These are phyloP conservation scores for Sussaba pulchella DNA, from an alignment of 2,888 invertebrate species.

Conservation along the genomic window DNA sequence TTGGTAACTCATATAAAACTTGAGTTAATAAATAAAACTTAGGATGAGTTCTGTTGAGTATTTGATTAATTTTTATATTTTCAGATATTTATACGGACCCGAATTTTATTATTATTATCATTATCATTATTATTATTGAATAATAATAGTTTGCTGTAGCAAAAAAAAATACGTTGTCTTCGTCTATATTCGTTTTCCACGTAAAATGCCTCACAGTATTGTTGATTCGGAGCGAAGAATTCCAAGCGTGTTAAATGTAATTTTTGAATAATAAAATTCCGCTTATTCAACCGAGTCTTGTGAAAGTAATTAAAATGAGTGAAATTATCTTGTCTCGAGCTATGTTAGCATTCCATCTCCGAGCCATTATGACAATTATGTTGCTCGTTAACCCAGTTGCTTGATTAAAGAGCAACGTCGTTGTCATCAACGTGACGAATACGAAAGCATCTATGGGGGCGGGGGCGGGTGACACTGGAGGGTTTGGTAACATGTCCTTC, in stretches of 20 bases:
- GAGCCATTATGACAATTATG: slow-evolving; percentile 52
- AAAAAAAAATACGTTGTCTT: neutral
- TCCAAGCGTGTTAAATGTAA: neutral
- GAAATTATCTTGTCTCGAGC: neutral
- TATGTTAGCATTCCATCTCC: neutral
- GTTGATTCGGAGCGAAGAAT: no score
- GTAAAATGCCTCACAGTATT: neutral
- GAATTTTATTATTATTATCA: no score
- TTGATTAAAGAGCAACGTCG: slow-evolving; percentile 74
- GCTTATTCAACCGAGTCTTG: neutral
- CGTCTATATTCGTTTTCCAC: neutral
- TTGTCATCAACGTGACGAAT: slow-evolving; percentile 55
- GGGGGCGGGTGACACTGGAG: slow-evolving; percentile 33
- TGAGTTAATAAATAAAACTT: no score
- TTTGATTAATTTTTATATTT: no score
- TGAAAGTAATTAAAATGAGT: neutral
- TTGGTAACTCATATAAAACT: no score
- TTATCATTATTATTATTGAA: no score
- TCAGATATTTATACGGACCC: no score
- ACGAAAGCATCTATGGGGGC: slow-evolving; percentile 54
- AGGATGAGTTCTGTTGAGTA: no score
- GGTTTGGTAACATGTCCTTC: slow-evolving; percentile 73
- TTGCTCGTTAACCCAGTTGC: slow-evolving; percentile 76
- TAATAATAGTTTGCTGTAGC: no score
- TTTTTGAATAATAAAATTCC: neutral